Conservation (phyloP, 2,888 invertebrate genomes). For the Chrysolina americana region DNA sequence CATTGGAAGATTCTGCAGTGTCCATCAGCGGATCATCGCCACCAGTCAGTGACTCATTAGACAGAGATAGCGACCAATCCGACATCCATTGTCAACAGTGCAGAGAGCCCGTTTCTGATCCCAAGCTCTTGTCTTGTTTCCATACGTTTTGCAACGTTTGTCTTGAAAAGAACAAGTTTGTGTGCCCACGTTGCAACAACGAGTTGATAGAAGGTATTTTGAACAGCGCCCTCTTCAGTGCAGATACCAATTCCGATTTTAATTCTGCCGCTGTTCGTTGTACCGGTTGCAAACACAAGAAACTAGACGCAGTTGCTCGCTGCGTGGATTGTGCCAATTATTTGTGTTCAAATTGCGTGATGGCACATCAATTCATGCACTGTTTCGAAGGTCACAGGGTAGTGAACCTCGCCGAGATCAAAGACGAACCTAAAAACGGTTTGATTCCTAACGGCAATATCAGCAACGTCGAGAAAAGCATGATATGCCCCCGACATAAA, state of each 20-base stretch:
- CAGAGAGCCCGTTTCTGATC: conserved; percentile 82
- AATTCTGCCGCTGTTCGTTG: conserved; percentile 78
- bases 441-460: conserved; percentile 62
- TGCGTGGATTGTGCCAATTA: conserved; percentile 97
- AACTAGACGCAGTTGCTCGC: conserved; percentile 94
- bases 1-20: conserved; percentile 79
- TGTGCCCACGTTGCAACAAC: conserved; percentile 79
- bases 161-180: conserved; percentile 84
- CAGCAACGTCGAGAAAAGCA: conserved; percentile 76
- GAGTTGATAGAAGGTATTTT: conserved; percentile 68
- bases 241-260: conserved; percentile 60
- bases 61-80: conserved; percentile 72
- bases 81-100: conserved; percentile 77
- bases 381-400: conserved; percentile 98
- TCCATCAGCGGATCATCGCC: conserved; percentile 91
- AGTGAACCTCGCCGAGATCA: conserved; percentile 78
- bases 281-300: conserved; percentile 97
- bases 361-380: conserved; percentile 99
- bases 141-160: conserved; percentile 90
- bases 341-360: conserved; percentile 97
- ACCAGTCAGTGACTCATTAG: conserved; percentile 87
- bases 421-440: conserved; percentile 73
- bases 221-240: conserved; percentile 47
- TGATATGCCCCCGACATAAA: conserved; percentile 91
- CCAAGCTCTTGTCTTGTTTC: conserved; percentile 84